Percentiles rank a stretch among this genome's conserved stretches.
These are phyloP conservation scores for Glomeris marginata DNA, from an alignment of 2,888 invertebrate genomes.

Conservation along the genomic window DNA sequence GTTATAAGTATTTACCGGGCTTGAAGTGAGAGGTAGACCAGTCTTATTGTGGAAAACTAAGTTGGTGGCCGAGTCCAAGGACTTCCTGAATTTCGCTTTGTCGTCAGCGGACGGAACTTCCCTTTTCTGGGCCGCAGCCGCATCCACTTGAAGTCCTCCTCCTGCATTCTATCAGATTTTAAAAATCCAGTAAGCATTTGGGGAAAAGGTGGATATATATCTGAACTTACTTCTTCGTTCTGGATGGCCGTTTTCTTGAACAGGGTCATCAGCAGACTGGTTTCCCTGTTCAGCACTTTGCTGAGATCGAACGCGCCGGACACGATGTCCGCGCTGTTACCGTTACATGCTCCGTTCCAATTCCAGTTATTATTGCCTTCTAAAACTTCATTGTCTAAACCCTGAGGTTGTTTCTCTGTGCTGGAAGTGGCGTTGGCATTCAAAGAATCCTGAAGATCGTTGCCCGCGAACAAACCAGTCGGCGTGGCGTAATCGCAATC, in stretches of 20 bases:
- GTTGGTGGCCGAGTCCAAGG: slow-evolving; percentile 59
- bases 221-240: slow-evolving; percentile 14
- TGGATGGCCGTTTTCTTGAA: slow-evolving; percentile 6
- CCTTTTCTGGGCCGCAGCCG: slow-evolving; percentile 6
- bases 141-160: not conserved
- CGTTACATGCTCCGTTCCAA: not conserved
- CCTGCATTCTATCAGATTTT: not conserved
- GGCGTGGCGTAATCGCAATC: not conserved
- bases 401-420: too few relatives aligned
- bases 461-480: not conserved
- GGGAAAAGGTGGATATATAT: slow-evolving; percentile 2
- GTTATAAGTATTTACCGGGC: slow-evolving; percentile 42
- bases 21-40: slow-evolving; percentile 67
- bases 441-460: slow-evolving; percentile 5
- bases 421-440: not conserved
- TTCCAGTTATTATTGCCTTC: not conserved
- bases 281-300: not conserved
- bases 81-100: slow-evolving; percentile 54
- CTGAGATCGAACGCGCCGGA: slow-evolving; percentile 1
- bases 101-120: slow-evolving; percentile 52
- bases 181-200: too few relatives aligned
- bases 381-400: not conserved
- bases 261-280: not conserved
- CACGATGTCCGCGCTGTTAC: slow-evolving; percentile 9
- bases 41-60: slow-evolving; percentile 71